Evolutionary conservation across 2,888 invertebrate species (phyloP).

Genomic region (Ichneumoninae sp.): DNA sequence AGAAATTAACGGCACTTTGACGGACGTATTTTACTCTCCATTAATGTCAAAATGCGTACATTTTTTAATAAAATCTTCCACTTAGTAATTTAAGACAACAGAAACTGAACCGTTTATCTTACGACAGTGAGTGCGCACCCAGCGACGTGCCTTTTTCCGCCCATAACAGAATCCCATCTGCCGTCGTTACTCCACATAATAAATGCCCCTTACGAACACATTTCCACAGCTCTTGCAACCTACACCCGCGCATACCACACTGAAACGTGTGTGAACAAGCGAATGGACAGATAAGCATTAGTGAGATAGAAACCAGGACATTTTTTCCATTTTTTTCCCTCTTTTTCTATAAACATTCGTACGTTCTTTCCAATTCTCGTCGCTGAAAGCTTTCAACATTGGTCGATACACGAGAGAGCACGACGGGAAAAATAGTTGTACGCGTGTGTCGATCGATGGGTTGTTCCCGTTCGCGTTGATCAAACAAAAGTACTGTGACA

Average conservation of each 20-base stretch:
- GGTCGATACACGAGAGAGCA: not conserved
- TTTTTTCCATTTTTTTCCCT: not conserved
- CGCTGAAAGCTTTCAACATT: constrained; percentile 10
- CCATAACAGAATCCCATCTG: not conserved
- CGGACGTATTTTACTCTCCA: no score
- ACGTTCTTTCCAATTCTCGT: constrained; percentile 4
- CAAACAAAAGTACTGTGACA: constrained; percentile 46
- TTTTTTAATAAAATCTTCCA: no score
- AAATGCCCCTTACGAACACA: constrained; percentile 19
- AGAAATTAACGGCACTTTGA: no score
- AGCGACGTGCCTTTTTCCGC: no score
- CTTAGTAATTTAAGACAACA: no score
- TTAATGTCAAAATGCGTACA: no score
- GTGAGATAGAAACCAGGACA: constrained; percentile 1
- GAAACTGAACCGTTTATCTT: no score
- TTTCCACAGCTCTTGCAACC: constrained; percentile 50
- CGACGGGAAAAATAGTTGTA: constrained; percentile 13
- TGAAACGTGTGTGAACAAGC: constrained; percentile 27
- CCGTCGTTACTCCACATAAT: not conserved
- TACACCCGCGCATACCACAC: not conserved
- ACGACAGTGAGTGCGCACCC: no score
- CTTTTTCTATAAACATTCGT: constrained; percentile 26
- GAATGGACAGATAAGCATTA: constrained; percentile 22
- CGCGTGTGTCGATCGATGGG: not conserved
- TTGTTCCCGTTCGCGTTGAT: constrained; percentile 37